phyloP scores from a whole-genome alignment of 2,888 invertebrate genomes.

The Thumatha senex region DNA sequence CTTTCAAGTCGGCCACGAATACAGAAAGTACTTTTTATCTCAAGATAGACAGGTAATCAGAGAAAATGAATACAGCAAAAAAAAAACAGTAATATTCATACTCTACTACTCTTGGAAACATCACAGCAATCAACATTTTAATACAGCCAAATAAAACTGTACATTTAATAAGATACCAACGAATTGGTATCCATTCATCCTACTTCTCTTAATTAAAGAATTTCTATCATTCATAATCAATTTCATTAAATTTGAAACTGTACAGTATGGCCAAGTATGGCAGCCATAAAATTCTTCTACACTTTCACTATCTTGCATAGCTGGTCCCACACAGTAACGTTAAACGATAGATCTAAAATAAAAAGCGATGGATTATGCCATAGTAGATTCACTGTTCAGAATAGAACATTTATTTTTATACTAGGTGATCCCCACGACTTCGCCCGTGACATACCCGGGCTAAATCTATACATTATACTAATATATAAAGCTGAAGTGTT shows the following conservation, averaged over 20 bases:
- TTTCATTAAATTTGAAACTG: conserved; percentile 25
- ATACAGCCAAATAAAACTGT: background rate
- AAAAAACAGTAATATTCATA: background rate
- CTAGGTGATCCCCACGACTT: no score
- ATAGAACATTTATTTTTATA: no score
- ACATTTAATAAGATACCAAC: background rate
- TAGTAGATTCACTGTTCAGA: conserved; percentile 1
- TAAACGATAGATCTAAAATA: conserved; percentile 2
- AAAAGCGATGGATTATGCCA: conserved; percentile 3
- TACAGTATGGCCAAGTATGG: no score
- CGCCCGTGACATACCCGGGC: no score
- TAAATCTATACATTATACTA: no score
- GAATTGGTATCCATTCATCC: conserved; percentile 15
- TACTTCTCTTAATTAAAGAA: conserved; percentile 25
- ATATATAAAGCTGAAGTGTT: no score
- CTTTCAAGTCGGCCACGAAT: background rate
- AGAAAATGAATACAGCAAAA: background rate
- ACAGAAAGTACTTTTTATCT: background rate
- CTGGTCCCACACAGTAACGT: conserved; percentile 11
- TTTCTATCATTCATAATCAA: conserved; percentile 29
- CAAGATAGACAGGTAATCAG: background rate
- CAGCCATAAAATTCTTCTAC: conserved; percentile 11
- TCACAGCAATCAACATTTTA: background rate
- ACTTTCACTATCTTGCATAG: conserved; percentile 34
- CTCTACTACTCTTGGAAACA: background rate